These are phyloP conservation scores for Drosophila atripex DNA, from an alignment of 2,888 invertebrate genomes.

Conservation along the genomic window DNA sequence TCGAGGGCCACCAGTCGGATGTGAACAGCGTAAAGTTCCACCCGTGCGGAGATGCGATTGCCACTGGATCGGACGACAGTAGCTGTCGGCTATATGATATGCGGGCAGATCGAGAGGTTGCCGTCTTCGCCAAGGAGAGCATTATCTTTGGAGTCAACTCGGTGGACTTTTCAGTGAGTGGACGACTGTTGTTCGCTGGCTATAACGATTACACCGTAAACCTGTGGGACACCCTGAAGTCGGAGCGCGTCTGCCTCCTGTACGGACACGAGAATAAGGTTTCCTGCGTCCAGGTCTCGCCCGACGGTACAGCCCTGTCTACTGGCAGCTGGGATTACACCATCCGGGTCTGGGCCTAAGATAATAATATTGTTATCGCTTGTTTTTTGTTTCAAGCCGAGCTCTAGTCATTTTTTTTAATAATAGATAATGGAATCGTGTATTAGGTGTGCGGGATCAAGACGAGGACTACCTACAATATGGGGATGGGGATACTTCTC, in stretches of 20 bases:
- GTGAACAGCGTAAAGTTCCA: constrained; percentile 99
- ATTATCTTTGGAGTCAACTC: constrained; percentile 99
- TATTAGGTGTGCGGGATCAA: background rate
- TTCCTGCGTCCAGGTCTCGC: constrained; percentile 95
- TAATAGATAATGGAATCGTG: constrained; percentile 14
- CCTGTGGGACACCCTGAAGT: constrained; percentile 99
- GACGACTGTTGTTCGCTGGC: constrained; percentile 97
- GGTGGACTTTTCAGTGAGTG: constrained; percentile 98
- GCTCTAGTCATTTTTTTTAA: constrained; percentile 12
- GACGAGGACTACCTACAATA: background rate
- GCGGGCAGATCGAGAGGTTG: constrained; percentile 98
- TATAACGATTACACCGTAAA: constrained; percentile 99
- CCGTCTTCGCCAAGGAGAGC: constrained; percentile 97
- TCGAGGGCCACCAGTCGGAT: constrained; percentile 99
- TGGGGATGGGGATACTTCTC: background rate
- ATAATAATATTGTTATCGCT: background rate
- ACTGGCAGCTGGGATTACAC: constrained; percentile 99
- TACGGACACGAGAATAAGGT: constrained; percentile 99
- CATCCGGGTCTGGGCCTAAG: constrained; percentile 87
- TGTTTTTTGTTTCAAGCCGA: constrained; percentile 10
- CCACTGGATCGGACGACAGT: constrained; percentile 99
- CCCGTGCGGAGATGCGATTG: constrained; percentile 99
- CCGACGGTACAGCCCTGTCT: constrained; percentile 98
- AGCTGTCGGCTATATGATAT: constrained; percentile 98
- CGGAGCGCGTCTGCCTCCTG: constrained; percentile 93